phyloP scores from a whole-genome alignment of 2,113 vertebrate species.

The Rhegmatorhina hoffmannsi region DNA sequence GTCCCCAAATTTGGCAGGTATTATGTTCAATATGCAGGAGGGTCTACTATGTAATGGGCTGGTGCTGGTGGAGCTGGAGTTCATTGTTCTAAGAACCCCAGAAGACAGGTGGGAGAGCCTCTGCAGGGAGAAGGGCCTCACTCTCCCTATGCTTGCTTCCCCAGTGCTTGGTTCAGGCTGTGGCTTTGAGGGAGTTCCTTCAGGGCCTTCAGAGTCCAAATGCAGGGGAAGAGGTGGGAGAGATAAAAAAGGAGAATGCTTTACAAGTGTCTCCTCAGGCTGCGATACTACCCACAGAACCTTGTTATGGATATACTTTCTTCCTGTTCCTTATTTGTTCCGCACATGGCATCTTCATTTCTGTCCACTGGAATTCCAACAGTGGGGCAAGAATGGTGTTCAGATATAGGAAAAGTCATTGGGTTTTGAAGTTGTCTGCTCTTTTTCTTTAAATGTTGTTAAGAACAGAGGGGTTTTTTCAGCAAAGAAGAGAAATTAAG shows the following conservation, averaged over 20 bases:
- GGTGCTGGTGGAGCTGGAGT: neutral
- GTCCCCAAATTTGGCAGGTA: neutral
- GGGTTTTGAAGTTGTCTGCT: neutral
- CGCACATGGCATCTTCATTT: neutral
- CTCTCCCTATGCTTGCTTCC: accelerated
- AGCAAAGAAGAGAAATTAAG: neutral
- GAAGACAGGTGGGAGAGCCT: neutral
- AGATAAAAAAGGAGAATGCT: neutral
- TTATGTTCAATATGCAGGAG: neutral
- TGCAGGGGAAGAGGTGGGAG: neutral
- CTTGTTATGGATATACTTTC: neutral
- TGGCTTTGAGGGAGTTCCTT: neutral
- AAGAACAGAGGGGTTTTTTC: neutral
- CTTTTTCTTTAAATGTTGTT: neutral
- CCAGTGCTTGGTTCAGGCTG: neutral
- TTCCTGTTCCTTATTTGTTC: neutral
- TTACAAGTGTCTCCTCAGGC: neutral
- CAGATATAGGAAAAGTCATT: neutral
- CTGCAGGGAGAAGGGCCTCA: neutral
- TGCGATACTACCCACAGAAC: neutral
- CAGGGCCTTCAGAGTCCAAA: neutral
- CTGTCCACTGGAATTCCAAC: neutral
- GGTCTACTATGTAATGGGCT: accelerated
- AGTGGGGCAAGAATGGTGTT: neutral
- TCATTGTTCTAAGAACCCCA: neutral